phyloP scores from a whole-genome alignment of 2,797 vertebrate genomes.

The Leptoclinus maculatus region DNA sequence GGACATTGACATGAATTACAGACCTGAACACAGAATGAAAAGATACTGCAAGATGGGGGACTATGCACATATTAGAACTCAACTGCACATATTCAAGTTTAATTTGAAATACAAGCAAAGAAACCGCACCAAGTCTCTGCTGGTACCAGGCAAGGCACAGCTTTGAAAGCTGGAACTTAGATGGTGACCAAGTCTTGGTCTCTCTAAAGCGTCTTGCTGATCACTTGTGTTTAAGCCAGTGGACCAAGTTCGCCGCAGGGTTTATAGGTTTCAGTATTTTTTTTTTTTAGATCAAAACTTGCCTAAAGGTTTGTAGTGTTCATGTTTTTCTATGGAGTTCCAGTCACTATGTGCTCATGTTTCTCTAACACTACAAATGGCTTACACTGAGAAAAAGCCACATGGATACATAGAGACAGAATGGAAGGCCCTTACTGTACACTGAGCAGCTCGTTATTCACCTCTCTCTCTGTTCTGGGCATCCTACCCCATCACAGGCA shows the following conservation, averaged over 20 bases:
- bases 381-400: constrained; percentile 14
- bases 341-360: constrained; percentile 1
- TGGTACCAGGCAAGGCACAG: constrained; percentile 32
- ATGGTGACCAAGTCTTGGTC: constrained; percentile 34
- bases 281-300: constrained; percentile 1
- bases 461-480: constrained; percentile 55
- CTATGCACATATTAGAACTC: background rate
- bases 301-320: background rate
- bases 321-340: constrained; percentile 25
- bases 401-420: constrained; percentile 28
- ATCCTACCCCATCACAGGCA: constrained; percentile 57
- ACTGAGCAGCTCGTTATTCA: constrained; percentile 53
- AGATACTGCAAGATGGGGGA: background rate
- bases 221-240: constrained; percentile 17
- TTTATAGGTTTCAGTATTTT: background rate
- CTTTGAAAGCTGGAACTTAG: constrained; percentile 33
- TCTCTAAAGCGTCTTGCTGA: constrained; percentile 28
- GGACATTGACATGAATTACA: background rate
- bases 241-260: constrained; percentile 24
- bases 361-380: constrained; percentile 14
- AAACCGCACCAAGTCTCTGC: constrained; percentile 14
- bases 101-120: constrained; percentile 32
- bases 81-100: constrained; percentile 35
- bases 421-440: constrained; percentile 21
- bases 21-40: background rate